These are phyloP conservation scores for Oligia fasciuncula DNA, from an alignment of 2,888 invertebrate species.

Conservation along the genomic window DNA sequence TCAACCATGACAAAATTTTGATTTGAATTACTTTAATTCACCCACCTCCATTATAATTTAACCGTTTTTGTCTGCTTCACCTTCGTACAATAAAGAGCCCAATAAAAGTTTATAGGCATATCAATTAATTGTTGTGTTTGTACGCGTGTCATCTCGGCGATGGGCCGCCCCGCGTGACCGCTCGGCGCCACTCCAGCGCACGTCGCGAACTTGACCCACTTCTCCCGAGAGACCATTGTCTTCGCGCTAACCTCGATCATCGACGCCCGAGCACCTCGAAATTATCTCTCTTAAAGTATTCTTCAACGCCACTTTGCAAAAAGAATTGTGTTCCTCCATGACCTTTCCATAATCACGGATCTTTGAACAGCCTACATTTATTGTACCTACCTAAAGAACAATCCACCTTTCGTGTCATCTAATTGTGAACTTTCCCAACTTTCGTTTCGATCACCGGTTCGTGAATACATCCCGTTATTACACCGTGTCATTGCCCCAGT, in stretches of 20 bases:
- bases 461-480: slow-evolving; percentile 83
- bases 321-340: slow-evolving; percentile 64
- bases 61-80: slow-evolving; percentile 1
- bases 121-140: slow-evolving; percentile 26
- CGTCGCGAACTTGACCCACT: slow-evolving; percentile 87
- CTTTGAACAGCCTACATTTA: slow-evolving; percentile 51
- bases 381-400: slow-evolving; percentile 48
- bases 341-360: slow-evolving; percentile 65
- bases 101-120: slow-evolving; percentile 29
- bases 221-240: slow-evolving; percentile 84
- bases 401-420: slow-evolving; percentile 76
- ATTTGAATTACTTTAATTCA: background rate
- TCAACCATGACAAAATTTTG: background rate
- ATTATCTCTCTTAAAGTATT: slow-evolving; percentile 72
- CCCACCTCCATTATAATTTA: background rate
- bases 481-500: slow-evolving; percentile 78
- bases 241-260: slow-evolving; percentile 80
- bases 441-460: slow-evolving; percentile 83
- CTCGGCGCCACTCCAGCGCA: slow-evolving; percentile 74
- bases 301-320: slow-evolving; percentile 65
- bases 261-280: slow-evolving; percentile 72
- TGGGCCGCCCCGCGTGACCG: slow-evolving; percentile 73
- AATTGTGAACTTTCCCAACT: slow-evolving; percentile 87
- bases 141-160: slow-evolving; percentile 41
- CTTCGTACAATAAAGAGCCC: slow-evolving; percentile 29